These are phyloP conservation scores for Pedetes capensis DNA, from an alignment of 2,113 vertebrate genomes.

Conservation along the genomic window DNA sequence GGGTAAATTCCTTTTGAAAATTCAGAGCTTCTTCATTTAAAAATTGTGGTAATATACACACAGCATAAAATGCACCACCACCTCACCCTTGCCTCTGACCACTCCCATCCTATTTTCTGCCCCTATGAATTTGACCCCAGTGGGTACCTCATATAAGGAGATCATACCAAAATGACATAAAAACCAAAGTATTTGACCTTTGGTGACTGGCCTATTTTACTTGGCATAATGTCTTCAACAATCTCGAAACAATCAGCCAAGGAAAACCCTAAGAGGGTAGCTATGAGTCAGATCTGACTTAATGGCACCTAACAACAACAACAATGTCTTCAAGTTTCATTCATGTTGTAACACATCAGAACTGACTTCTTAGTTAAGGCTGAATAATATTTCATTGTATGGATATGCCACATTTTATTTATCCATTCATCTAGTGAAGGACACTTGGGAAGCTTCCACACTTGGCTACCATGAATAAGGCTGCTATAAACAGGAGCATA, in stretches of 20 bases:
- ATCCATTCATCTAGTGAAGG: neutral
- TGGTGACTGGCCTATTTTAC: no score
- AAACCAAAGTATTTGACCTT: neutral
- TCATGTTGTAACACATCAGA: neutral
- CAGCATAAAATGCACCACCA: neutral
- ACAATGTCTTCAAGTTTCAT: neutral
- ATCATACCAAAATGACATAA: neutral
- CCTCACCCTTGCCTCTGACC: rapidly evolving
- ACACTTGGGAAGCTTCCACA: neutral
- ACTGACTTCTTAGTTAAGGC: neutral
- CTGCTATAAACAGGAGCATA: no score
- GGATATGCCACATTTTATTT: neutral
- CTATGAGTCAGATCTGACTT: no score
- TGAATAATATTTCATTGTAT: neutral
- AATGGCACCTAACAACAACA: no score
- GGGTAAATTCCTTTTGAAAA: neutral
- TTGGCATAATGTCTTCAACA: neutral
- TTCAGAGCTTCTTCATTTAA: neutral
- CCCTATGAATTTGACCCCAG: neutral
- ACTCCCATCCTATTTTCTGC: neutral
- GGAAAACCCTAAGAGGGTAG: no score
- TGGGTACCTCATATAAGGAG: rapidly evolving
- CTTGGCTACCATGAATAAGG: neutral
- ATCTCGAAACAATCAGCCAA: no score
- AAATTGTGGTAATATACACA: neutral